These are phyloP conservation scores for Colius striatus DNA, from an alignment of 2,113 vertebrate genomes.

Conservation along the genomic window DNA sequence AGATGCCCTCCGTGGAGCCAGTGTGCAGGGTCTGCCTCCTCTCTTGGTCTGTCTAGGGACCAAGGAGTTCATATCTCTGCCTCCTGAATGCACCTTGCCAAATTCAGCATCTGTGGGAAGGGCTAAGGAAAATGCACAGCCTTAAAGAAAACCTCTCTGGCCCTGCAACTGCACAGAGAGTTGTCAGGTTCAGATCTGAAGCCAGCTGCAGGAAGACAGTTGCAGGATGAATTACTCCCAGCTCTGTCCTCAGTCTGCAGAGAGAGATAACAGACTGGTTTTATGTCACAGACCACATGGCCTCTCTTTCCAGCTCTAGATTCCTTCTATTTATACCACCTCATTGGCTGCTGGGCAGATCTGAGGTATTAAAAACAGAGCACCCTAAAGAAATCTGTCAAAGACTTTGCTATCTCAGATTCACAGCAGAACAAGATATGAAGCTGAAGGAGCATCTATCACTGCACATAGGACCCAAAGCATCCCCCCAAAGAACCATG, in stretches of 20 bases:
- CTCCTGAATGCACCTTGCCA: not conserved
- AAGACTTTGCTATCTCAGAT: conserved; percentile 1
- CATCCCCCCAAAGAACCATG: not conserved
- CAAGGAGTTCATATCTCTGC: not conserved
- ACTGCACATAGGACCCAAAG: not conserved
- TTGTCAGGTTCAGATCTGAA: not conserved
- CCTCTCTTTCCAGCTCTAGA: not conserved
- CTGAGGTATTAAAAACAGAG: not conserved
- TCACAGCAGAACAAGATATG: not conserved
- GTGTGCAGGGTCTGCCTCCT: not conserved
- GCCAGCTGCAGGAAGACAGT: not conserved
- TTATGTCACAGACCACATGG: not conserved
- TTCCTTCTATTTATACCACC: not conserved
- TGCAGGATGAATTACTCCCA: not conserved
- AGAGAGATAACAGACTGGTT: conserved; percentile 1
- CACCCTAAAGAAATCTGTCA: not conserved
- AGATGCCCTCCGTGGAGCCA: not conserved
- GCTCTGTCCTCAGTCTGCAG: conserved; percentile 3
- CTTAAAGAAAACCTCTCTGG: not conserved
- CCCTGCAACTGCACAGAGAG: not conserved
- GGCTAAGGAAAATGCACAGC: not conserved
- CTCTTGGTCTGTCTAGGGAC: not conserved
- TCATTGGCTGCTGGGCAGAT: not conserved
- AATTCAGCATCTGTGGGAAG: not conserved
- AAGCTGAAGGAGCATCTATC: not conserved